A percentile compares a stretch with the other conserved stretches of the same genome.
These are phyloP conservation scores for Sceloporus undulatus DNA, from an alignment of 2,113 vertebrate species.

Conservation along the genomic window DNA sequence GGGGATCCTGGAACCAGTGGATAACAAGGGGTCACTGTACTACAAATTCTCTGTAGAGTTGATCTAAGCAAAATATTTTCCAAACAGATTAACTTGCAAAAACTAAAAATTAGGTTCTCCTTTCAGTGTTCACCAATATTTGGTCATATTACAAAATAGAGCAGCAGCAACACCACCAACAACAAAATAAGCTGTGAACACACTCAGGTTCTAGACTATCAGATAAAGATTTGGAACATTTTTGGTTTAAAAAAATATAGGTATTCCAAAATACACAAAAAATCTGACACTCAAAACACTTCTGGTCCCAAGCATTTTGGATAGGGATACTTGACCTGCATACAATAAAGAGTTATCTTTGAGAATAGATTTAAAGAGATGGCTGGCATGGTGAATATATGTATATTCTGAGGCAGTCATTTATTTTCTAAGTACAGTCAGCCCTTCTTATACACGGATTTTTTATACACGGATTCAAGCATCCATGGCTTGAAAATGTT, in stretches of 20 bases:
- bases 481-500: too few relatives aligned
- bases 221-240: not conserved
- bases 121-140: slow-evolving; percentile 9
- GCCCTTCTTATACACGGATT: too few relatives aligned
- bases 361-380: too few relatives aligned
- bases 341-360: too few relatives aligned
- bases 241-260: too few relatives aligned
- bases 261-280: too few relatives aligned
- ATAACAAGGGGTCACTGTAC: not conserved
- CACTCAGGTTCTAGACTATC: not conserved
- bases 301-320: too few relatives aligned
- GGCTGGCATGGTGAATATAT: too few relatives aligned
- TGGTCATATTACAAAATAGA: slow-evolving; percentile 32
- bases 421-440: slow-evolving; percentile 28
- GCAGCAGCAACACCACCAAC: not conserved
- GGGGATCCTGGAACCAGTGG: too few relatives aligned
- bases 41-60: not conserved
- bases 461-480: too few relatives aligned
- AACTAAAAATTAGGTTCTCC: slow-evolving; percentile 46
- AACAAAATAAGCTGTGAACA: slow-evolving; percentile 6
- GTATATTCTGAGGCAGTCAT: slow-evolving; percentile 20
- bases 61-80: slow-evolving; percentile 24
- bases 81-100: slow-evolving; percentile 42
- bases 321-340: too few relatives aligned
- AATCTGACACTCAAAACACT: too few relatives aligned